phyloP scores from a whole-genome alignment of 2,797 vertebrate genomes.

The Myotis pilosus region DNA sequence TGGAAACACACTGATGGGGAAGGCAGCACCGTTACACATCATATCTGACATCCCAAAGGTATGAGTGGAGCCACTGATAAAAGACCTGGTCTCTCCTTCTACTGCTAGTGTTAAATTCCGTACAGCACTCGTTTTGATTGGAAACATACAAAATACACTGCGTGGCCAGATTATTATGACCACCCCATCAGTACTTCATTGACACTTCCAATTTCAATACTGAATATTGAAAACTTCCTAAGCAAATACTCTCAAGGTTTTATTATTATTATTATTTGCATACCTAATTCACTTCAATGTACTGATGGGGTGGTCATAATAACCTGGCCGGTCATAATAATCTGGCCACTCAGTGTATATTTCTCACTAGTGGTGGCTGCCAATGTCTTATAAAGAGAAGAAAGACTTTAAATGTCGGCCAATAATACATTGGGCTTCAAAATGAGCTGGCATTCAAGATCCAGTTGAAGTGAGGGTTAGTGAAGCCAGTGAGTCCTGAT shows the following conservation, averaged over 20 bases:
- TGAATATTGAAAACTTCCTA: too few relatives aligned
- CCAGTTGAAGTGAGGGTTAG: slow-evolving; percentile 63
- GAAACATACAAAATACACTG: slow-evolving; percentile 67
- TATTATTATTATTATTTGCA: too few relatives aligned
- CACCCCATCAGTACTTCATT: too few relatives aligned
- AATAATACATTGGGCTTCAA: slow-evolving; percentile 70
- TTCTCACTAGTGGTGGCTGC: slow-evolving; percentile 70
- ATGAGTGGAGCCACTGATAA: background rate
- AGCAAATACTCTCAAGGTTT: too few relatives aligned
- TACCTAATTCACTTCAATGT: too few relatives aligned
- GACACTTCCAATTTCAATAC: too few relatives aligned
- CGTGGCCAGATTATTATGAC: too few relatives aligned
- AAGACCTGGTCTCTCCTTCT: background rate
- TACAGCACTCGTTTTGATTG: slow-evolving; percentile 69
- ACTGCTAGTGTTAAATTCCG: background rate
- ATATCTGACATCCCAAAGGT: background rate
- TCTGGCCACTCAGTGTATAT: background rate
- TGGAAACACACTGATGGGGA: background rate
- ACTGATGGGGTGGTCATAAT: too few relatives aligned
- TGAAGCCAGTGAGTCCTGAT: slow-evolving; percentile 68
- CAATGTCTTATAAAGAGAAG: slow-evolving; percentile 76
- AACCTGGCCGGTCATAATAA: too few relatives aligned
- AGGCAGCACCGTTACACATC: slow-evolving; percentile 25
- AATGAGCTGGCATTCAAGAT: slow-evolving; percentile 65
- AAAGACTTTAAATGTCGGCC: slow-evolving; percentile 75